Evolutionary conservation across 2,797 vertebrate species (phyloP).

Genomic region (Cryptoblepharus egeriae): DNA sequence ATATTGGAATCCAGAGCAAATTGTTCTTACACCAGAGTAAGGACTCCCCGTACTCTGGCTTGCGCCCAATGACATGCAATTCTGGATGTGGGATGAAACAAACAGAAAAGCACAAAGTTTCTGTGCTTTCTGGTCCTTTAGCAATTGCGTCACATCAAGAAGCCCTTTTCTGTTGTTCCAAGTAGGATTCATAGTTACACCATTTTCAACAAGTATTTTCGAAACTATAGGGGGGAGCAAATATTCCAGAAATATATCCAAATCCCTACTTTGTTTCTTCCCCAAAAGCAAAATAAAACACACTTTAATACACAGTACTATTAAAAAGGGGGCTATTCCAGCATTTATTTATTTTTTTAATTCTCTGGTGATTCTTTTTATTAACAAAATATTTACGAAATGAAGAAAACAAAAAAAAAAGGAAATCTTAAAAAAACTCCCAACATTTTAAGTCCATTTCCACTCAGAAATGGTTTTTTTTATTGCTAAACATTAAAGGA

Average conservation of each 20-base stretch:
- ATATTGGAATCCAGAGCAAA: no score
- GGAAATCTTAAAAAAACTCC: conserved; percentile 27
- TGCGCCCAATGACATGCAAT: no score
- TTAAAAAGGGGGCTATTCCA: conserved; percentile 27
- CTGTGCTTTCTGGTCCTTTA: background rate
- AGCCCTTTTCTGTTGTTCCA: background rate
- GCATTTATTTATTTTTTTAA: conserved; percentile 38
- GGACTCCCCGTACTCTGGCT: no score
- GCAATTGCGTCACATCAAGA: background rate
- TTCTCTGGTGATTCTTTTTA: conserved; percentile 7
- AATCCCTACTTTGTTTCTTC: background rate
- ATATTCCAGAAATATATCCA: background rate
- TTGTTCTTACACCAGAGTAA: no score
- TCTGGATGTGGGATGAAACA: background rate
- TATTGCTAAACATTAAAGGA: conserved; percentile 38
- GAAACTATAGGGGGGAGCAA: background rate
- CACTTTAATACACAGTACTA: conserved; percentile 34
- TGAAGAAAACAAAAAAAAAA: background rate
- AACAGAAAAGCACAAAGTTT: accelerated
- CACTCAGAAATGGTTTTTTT: conserved; percentile 28
- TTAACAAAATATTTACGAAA: conserved; percentile 30
- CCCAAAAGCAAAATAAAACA: conserved; percentile 30
- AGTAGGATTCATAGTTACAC: background rate
- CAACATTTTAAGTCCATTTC: conserved; percentile 39
- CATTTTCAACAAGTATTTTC: background rate